phyloP scores from a whole-genome alignment of 2,888 invertebrate species.

The Halictus ligatus region DNA sequence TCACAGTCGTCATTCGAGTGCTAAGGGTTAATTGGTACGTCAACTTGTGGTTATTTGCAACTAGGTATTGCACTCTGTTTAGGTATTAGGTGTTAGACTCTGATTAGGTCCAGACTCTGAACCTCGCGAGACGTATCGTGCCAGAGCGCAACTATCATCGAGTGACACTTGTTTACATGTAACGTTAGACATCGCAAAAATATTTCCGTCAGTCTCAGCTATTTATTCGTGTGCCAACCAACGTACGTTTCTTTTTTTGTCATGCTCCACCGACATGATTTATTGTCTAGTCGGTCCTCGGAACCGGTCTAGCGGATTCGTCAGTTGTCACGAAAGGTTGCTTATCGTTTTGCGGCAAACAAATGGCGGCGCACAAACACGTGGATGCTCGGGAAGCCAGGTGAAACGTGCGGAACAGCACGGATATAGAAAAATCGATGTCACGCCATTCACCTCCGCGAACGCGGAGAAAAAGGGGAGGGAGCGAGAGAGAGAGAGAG shows the following conservation, averaged over 20 bases:
- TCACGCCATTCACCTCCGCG: neutral
- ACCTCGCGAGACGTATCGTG: no score
- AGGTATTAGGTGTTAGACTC: no score
- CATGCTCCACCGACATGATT: neutral
- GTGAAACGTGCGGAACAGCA: neutral
- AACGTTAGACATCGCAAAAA: neutral
- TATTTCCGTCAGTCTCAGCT: neutral
- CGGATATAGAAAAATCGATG: slow-evolving; percentile 11
- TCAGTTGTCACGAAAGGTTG: slow-evolving; percentile 3
- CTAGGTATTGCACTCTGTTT: no score
- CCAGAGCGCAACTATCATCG: no score
- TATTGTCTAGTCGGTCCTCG: neutral
- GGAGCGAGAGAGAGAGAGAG: neutral
- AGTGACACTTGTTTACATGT: no score
- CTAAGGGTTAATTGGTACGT: no score
- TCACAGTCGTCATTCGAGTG: no score
- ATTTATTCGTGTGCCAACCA: neutral
- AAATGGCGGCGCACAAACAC: slow-evolving; percentile 3
- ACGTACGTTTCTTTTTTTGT: neutral
- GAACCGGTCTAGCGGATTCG: slow-evolving; percentile 1
- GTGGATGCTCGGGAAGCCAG: neutral
- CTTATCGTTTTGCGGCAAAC: slow-evolving; percentile 16
- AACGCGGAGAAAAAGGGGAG: neutral
- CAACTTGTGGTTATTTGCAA: no score
- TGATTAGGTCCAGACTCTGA: no score